Percentiles rank a stretch among this genome's conserved stretches.
These are phyloP conservation scores for Caretta caretta DNA, from an alignment of 2,113 vertebrate genomes.

Conservation along the genomic window DNA sequence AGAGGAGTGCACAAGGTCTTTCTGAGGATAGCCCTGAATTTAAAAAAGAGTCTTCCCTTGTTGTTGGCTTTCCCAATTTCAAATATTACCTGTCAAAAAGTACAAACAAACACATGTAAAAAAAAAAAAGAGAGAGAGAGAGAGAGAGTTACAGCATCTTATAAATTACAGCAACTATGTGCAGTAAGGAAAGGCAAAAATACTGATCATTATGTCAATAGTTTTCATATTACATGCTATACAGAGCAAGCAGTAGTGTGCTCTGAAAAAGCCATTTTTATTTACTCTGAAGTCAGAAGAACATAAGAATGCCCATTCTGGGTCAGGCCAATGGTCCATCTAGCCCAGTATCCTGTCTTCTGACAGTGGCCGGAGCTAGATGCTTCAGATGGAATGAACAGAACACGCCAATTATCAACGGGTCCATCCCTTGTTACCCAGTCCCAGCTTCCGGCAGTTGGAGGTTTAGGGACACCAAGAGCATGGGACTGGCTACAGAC, in stretches of 20 bases:
- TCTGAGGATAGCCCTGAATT: neutral
- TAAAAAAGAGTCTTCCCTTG: neutral
- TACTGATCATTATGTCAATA: neutral
- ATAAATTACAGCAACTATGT: slow-evolving; percentile 35
- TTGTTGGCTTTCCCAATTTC: neutral
- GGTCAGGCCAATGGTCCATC: neutral
- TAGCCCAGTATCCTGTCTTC: neutral
- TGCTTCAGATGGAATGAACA: too few species aligned
- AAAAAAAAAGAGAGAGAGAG: neutral
- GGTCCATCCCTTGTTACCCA: neutral
- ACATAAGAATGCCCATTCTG: neutral
- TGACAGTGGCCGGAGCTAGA: neutral
- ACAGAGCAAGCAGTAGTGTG: neutral
- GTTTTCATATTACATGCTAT: slow-evolving; percentile 21
- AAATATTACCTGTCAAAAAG: neutral
- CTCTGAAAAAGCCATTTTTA: slow-evolving; percentile 49
- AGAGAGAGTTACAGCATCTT: neutral
- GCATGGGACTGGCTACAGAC: neutral
- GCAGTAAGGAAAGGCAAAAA: neutral
- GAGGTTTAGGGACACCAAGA: neutral
- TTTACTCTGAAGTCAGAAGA: slow-evolving; percentile 45
- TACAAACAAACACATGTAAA: neutral
- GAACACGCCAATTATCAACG: neutral
- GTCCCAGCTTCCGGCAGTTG: neutral
- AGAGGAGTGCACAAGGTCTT: neutral